Percentiles rank a stretch among this genome's conserved stretches.
Evolutionary conservation across 2,113 vertebrate species (phyloP).

Genomic region (Zosterops borbonicus): DNA sequence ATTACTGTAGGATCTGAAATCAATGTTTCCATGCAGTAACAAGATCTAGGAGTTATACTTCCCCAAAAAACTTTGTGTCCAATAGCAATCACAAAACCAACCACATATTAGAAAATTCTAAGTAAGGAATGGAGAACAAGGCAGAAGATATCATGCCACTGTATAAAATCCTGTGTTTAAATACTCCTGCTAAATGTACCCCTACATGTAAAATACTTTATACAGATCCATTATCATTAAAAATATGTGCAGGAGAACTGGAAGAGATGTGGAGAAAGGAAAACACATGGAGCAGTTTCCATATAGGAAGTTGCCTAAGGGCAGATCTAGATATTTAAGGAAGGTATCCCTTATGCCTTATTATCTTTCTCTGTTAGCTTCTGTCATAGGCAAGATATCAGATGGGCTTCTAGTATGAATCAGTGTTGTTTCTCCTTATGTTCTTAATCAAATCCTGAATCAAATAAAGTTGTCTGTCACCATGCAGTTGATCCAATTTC

Average conservation of each 20-base stretch:
- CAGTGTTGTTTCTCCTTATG: neutral
- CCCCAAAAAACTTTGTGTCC: neutral
- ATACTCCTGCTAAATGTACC: neutral
- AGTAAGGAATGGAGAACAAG: neutral
- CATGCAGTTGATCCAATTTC: neutral
- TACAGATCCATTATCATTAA: neutral
- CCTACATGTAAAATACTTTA: neutral
- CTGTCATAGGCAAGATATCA: neutral
- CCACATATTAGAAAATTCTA: neutral
- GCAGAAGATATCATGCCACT: neutral
- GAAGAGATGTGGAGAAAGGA: neutral
- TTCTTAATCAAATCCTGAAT: neutral
- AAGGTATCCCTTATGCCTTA: neutral
- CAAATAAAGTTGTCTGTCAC: neutral
- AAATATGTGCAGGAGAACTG: neutral
- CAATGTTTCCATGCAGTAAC: neutral
- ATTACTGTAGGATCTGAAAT: neutral
- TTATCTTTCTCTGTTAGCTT: neutral
- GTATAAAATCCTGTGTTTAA: neutral
- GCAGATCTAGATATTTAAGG: neutral
- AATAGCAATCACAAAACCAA: neutral
- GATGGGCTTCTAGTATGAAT: neutral
- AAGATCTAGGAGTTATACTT: neutral
- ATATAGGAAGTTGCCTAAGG: neutral
- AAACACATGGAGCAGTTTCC: neutral